These are phyloP conservation scores for Listronotus oregonensis DNA, from an alignment of 1,140 invertebrate species.

Conservation along the genomic window DNA sequence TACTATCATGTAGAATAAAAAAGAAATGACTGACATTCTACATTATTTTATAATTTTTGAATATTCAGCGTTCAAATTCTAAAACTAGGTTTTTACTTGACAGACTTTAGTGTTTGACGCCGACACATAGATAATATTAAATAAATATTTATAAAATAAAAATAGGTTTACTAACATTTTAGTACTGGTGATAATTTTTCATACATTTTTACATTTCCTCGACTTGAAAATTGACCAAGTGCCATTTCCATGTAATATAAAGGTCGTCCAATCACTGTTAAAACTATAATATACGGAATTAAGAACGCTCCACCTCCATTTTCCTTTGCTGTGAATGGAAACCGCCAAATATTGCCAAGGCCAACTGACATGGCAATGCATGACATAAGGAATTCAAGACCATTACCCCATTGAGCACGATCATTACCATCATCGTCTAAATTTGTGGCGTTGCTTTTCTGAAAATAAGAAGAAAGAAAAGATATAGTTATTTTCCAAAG, in stretches of 20 bases:
- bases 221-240: slow-evolving; percentile 77
- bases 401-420: slow-evolving; percentile 79
- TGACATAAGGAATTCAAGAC: slow-evolving; percentile 86
- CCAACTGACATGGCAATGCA: slow-evolving; percentile 90
- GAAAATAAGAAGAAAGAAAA: background rate
- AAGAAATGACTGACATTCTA: too few species aligned
- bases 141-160: too few species aligned
- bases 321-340: slow-evolving; percentile 83
- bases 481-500: too few species aligned
- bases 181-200: slow-evolving; percentile 63
- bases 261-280: slow-evolving; percentile 84
- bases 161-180: slow-evolving; percentile 66
- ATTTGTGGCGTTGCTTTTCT: background rate
- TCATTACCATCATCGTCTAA: slow-evolving; percentile 43
- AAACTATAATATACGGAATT: slow-evolving; percentile 82
- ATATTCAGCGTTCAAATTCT: too few species aligned
- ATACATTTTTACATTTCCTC: slow-evolving; percentile 71
- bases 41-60: too few species aligned
- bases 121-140: too few species aligned
- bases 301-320: slow-evolving; percentile 85
- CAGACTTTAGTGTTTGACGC: too few species aligned
- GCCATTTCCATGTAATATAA: slow-evolving; percentile 89
- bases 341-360: slow-evolving; percentile 88
- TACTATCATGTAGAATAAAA: too few species aligned
- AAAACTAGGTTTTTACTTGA: too few species aligned